Percentiles rank a stretch among this genome's conserved stretches.
Conservation (phyloP, 2,797 vertebrate species). For the Ambastaia sidthimunki region DNA sequence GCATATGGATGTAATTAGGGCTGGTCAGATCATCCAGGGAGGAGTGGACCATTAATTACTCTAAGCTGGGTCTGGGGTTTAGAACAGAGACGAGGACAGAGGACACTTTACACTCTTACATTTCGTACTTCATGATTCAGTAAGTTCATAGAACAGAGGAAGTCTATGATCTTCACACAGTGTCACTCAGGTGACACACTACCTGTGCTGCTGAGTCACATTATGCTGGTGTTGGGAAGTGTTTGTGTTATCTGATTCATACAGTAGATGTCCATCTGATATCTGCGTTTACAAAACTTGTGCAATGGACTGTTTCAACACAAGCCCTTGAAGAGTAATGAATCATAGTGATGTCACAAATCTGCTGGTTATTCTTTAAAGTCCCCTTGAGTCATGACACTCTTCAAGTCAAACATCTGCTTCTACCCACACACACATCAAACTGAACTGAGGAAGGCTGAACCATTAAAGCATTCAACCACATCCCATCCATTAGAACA, state of each 20-base stretch:
- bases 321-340: slow-evolving; percentile 50
- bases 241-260: slow-evolving; percentile 44
- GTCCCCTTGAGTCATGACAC: slow-evolving; percentile 64
- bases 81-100: slow-evolving; percentile 61
- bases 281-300: slow-evolving; percentile 45
- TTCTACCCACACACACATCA: slow-evolving; percentile 48
- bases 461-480: background rate
- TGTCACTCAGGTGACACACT: slow-evolving; percentile 2
- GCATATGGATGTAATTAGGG: slow-evolving; percentile 80
- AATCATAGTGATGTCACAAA: slow-evolving; percentile 61
- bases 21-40: slow-evolving; percentile 73
- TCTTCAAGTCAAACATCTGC: slow-evolving; percentile 60
- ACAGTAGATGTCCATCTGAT: slow-evolving; percentile 32
- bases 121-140: slow-evolving; percentile 35
- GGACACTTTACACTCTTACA: slow-evolving; percentile 22
- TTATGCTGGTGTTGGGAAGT: slow-evolving; percentile 18
- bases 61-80: slow-evolving; percentile 71
- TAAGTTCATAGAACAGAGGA: slow-evolving; percentile 49
- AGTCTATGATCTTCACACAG: slow-evolving; percentile 6
- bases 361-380: slow-evolving; percentile 53
- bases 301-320: slow-evolving; percentile 53
- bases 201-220: slow-evolving; percentile 46
- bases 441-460: background rate
- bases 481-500: slow-evolving; percentile 7
- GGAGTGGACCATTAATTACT: slow-evolving; percentile 78